Evolutionary conservation across 2,113 vertebrate species (phyloP), one percentile per base, ranked within the genome.

Genomic region (Gavia stellata): DNA sequence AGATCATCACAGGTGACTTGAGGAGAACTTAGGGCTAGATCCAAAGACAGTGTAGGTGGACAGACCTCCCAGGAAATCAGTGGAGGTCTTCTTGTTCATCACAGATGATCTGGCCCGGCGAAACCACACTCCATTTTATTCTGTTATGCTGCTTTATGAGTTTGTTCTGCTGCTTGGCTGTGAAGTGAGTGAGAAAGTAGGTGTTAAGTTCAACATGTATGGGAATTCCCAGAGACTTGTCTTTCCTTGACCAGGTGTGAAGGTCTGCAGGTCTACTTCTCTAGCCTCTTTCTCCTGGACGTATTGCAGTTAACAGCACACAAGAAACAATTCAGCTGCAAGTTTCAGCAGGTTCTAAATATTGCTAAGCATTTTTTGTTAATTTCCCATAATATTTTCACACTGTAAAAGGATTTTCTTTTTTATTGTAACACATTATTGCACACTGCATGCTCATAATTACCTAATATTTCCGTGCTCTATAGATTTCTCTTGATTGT

Each of bases 311-410:
- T 97, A 96, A 96, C 78, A 97, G 83, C 44, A 81, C 45, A 34
- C 40, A 82, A 89, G 88, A 79, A 95, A 77, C 33, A 84, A 89
- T 55, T 90, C 53, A 88, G 49, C 47, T 80, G 56, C 45, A 95
- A 85, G 63, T 70, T 93, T 85, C 59, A 79, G 21, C 50, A 78
- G 19, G 16, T 67, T 94, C 97, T 78, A 93, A 83, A 94, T 88
- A 92, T 92, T 88, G 25, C 25, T 81, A 94, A 95, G 83, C 36
- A 10, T 11, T 79, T 86, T 85, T 89, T 96, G 79, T 85, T 59
- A 81, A 94, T 95, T 94, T 97, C 77, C 63, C 68, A 90, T 95
- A 95, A 91, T 95, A 94, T 93, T 93, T 93, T 96, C 94, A 97
- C 87, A 90, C 72, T 44, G 61, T 92, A 93, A 96, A 95, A 96